phyloP scores from a whole-genome alignment of 2,888 invertebrate species.

The Strigamia maritima region DNA sequence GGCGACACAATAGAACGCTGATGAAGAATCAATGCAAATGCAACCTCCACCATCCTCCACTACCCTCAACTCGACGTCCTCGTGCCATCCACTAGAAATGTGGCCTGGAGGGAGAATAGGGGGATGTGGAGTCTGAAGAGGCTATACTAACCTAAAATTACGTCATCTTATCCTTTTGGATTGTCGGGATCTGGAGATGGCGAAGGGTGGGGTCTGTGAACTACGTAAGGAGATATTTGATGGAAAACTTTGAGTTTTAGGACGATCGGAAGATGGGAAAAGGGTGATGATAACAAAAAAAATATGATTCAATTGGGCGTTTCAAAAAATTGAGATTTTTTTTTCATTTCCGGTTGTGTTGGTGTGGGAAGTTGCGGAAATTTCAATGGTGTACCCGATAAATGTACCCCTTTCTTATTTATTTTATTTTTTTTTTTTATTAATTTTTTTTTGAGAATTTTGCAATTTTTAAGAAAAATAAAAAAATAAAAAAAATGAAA shows the following conservation, averaged over 20 bases:
- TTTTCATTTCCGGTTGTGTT: not conserved
- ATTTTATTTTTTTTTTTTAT: not conserved
- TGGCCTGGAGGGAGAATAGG: not conserved
- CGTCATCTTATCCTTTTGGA: not conserved
- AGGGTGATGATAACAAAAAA: not conserved
- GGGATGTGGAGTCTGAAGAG: not conserved
- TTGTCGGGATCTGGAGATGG: not conserved
- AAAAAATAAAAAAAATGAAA: not conserved
- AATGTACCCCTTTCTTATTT: not conserved
- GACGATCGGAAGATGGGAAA: not conserved
- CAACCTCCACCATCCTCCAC: not conserved
- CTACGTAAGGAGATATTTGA: not conserved
- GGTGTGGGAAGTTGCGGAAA: not conserved
- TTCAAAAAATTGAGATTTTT: not conserved
- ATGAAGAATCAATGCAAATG: conserved; percentile 12
- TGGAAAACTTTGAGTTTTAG: not conserved
- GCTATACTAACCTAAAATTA: not conserved
- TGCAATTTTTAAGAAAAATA: no score
- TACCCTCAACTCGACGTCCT: not conserved
- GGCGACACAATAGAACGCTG: not conserved
- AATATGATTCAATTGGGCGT: not conserved
- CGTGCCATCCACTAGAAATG: not conserved
- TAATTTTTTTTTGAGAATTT: not conserved
- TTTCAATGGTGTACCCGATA: not conserved
- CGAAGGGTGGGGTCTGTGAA: not conserved